Evolutionary conservation across 1,140 invertebrate species (phyloP).

Genomic region (Bombus pascuorum): DNA sequence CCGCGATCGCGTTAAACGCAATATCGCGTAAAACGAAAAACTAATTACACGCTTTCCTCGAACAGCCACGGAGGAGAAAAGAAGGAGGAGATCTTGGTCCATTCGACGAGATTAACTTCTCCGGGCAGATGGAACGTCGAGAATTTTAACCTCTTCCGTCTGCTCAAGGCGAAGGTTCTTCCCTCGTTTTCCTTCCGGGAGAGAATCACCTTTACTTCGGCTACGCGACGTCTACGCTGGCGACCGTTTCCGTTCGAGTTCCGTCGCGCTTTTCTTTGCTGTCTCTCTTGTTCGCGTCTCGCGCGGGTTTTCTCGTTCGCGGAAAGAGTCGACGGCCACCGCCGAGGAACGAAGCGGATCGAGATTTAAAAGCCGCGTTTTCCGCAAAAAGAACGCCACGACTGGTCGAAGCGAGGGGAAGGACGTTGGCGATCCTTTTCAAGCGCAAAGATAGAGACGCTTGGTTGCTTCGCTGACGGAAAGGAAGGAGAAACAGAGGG

Average conservation of each 20-base stretch:
- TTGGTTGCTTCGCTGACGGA: conserved; percentile 2
- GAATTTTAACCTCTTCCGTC: conserved; percentile 34
- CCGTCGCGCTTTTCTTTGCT: background rate
- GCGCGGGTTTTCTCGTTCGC: background rate
- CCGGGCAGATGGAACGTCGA: background rate
- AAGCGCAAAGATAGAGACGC: conserved; percentile 53
- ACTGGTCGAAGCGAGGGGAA: conserved; percentile 55
- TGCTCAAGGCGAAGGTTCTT: too few relatives aligned
- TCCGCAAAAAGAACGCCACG: conserved; percentile 52
- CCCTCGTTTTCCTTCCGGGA: background rate
- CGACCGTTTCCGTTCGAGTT: background rate
- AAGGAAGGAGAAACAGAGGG: background rate
- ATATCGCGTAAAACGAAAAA: background rate
- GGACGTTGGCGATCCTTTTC: conserved; percentile 63
- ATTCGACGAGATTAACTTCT: conserved; percentile 22
- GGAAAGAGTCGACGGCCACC: background rate
- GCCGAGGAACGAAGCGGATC: conserved; percentile 53
- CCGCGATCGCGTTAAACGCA: too few relatives aligned
- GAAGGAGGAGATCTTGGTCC: background rate
- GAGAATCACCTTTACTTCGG: background rate
- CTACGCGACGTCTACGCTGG: background rate
- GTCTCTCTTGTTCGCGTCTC: background rate
- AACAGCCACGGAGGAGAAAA: background rate
- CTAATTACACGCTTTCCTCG: accelerated
- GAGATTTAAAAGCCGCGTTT: conserved; percentile 67